Evolutionary conservation across 2,797 vertebrate genomes (phyloP).

Genomic region (Spea hammondii): DNA sequence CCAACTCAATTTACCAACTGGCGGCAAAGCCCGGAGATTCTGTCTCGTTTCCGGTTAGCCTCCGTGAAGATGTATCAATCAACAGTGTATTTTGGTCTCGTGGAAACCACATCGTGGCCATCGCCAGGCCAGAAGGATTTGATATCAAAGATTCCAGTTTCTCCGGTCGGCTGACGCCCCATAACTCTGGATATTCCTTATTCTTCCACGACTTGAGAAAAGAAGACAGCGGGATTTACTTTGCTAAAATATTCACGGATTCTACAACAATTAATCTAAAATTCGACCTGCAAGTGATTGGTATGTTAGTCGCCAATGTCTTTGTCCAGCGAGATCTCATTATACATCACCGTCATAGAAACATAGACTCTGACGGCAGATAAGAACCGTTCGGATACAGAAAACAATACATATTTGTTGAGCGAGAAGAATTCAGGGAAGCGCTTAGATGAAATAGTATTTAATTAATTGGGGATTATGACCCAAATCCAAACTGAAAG

Average conservation of each 20-base stretch:
- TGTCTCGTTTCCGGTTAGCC: constrained; percentile 1
- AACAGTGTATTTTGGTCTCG: constrained; percentile 18
- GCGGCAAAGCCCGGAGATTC: not conserved
- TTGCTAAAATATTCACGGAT: constrained; percentile 1
- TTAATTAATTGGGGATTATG: too few relatives aligned
- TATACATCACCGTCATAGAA: too few relatives aligned
- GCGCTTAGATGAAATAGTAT: too few relatives aligned
- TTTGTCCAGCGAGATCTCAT: too few relatives aligned
- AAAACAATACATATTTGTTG: not conserved
- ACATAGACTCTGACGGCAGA: too few relatives aligned
- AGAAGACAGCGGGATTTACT: constrained; percentile 20
- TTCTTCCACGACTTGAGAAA: not conserved
- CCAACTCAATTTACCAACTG: not conserved
- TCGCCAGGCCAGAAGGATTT: not conserved
- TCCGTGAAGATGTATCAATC: not conserved
- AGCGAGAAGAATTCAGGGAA: too few relatives aligned
- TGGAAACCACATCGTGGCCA: not conserved
- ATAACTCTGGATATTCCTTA: not conserved
- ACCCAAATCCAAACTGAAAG: too few relatives aligned
- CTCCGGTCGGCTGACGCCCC: not conserved
- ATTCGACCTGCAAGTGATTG: constrained; percentile 13
- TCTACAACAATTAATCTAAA: not conserved
- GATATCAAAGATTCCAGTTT: not conserved
- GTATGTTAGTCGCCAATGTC: not conserved
- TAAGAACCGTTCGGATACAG: too few relatives aligned